phyloP scores from a whole-genome alignment of 2,113 vertebrate genomes.

The Capreolus pygargus region DNA sequence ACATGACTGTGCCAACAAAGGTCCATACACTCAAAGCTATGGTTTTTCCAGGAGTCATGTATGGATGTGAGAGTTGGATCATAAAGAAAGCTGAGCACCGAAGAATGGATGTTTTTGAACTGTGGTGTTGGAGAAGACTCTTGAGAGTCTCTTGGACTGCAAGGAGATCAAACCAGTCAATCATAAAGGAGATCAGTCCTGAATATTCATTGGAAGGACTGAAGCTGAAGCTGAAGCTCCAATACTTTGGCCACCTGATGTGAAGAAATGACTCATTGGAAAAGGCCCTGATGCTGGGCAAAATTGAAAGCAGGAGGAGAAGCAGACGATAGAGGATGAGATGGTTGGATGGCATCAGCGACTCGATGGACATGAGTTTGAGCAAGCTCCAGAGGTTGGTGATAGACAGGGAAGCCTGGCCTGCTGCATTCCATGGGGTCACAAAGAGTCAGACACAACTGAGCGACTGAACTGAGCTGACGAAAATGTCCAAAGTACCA shows the following conservation, averaged over 20 bases:
- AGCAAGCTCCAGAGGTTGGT: fast-evolving
- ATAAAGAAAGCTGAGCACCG: neutral
- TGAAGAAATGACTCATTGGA: neutral
- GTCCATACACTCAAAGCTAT: neutral
- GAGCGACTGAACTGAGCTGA: neutral
- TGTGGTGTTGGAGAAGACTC: neutral
- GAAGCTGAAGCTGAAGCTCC: neutral
- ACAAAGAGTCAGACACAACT: neutral
- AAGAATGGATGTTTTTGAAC: neutral
- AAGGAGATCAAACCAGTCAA: neutral
- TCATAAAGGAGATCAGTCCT: neutral
- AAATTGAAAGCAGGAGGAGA: neutral
- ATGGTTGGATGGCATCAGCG: neutral
- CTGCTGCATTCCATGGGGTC: neutral
- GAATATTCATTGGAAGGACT: neutral
- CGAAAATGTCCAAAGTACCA: neutral
- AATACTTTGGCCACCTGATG: neutral
- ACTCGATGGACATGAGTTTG: neutral
- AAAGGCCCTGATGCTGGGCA: neutral
- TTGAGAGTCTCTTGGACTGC: neutral
- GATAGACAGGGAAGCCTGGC: neutral
- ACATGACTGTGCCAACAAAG: fast-evolving
- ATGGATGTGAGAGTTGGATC: neutral
- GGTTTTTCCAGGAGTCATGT: neutral
- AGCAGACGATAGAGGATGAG: neutral